Evolutionary conservation across 2,113 vertebrate genomes (phyloP), one percentile per base, ranked within the genome.

Genomic region (Cynopterus brachyotis): DNA sequence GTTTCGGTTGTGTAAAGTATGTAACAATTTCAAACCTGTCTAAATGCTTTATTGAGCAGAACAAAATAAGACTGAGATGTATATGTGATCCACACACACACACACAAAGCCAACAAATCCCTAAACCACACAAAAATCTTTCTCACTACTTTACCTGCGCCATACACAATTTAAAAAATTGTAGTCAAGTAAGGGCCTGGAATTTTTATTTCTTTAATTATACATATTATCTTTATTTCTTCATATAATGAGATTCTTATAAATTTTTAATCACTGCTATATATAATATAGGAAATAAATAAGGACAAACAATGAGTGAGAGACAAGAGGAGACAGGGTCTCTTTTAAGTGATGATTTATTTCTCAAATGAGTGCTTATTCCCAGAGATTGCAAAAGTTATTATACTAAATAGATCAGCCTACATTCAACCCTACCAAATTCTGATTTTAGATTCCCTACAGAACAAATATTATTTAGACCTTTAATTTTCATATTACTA

Each of bases 181-280:
- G 11, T 78, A 78, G 22, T 55, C 20, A 89, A 72, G 28, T 87
- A 76, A 89, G 22, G 53, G 24, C 42, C 70, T 37, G 2, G 19
- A 22, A 83, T 91, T 73, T 92, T 60, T 67, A 79, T 72, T 93
- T 89, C 26, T 55, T 93, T 55, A 84, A 72, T 19, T 80, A 50
- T 88, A 60, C 9, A 17, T 55, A 82, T 80, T 83, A 30, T 78
- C 35, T 90, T 95, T 75, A 80, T 95, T 84, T 94, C 47, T 95
- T 91, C 75, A 95, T 91, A 11, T 64, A 78, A 69, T 87, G 28
- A 67, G 8, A 93, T 78, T 40, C 50, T 75, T 89, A 81, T 19
- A 60, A 53, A 73, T 94, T 90, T 91, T 91, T 93, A 93, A 91
- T 50, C 47, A 67, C n/a, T 93, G 55, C 53, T 72, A 53, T 90